Evolutionary conservation across 2,797 vertebrate species (phyloP), one percentile per base, ranked within the genome.

Genomic region (Centropyge bicolor): DNA sequence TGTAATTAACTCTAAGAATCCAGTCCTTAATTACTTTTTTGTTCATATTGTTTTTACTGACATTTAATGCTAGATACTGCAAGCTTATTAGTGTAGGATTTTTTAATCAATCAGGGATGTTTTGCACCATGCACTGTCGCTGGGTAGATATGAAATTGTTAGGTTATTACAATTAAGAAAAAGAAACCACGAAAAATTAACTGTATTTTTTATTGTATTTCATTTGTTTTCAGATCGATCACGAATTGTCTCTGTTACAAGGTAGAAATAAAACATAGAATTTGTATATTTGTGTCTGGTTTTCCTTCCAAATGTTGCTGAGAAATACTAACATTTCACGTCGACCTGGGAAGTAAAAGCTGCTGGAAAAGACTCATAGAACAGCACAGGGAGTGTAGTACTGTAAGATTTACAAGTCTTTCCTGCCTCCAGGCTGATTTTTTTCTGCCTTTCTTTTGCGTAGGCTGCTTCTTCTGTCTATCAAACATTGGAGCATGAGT

Each of bases 61-160:
- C 73, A 87, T 80, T 81, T 88, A 91, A 86, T 6, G 67, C 85
- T 89, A 87, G 79, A 75, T 74, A 80, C 65, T 67, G 84, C 80
- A 61, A 87, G 88, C 90, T 91, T 88, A 67, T 81, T 79, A 82
- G 78, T 80, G 82, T 92, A 90, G 82, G 83, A 82, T 89, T 91
- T 93, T 89, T 92, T 91, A 89, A 95, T 88, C 88, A 88, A 94
- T 95, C 94, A 95, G 94, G 95, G 95, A 95, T 92, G 88, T 94
- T 94, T 94, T 92, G 86, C 93, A 94, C 90, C 92, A 94, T 87
- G 93, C 93, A 94, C 93, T 95, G 92, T 94, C 78, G 88, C 91
- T 94, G 90, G 91, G 90, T 92, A 92, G 90, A 92, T 76, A 90
- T 91, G 68, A 90, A 88, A 87, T 79, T 61, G 86, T 89, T 82